Evolutionary conservation across 2,113 vertebrate genomes (phyloP).

Genomic region (Rissa tridactyla): DNA sequence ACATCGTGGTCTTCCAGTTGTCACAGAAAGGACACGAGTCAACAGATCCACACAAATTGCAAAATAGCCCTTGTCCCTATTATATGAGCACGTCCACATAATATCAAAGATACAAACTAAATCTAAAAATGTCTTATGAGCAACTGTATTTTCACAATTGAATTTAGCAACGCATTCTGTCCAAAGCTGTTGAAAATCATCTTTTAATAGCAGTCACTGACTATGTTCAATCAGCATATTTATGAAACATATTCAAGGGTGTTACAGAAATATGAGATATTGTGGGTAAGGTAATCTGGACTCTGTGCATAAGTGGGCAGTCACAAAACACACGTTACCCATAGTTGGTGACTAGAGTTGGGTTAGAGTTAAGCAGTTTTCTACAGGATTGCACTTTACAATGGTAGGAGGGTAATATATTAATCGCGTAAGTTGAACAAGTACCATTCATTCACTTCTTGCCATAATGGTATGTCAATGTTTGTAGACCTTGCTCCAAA

Average conservation of each 20-base stretch:
- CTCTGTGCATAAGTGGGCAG: not conserved
- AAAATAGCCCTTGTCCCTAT: not conserved
- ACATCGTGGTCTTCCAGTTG: not conserved
- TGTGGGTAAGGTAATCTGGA: not conserved
- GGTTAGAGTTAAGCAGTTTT: not conserved
- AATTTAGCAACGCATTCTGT: not conserved
- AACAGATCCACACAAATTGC: not conserved
- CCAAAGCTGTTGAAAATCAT: not conserved
- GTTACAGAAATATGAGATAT: conserved; percentile 9
- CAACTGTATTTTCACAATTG: not conserved
- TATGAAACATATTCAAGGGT: not conserved
- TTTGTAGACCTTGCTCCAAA: not conserved
- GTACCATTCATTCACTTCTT: not conserved
- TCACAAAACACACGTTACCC: not conserved
- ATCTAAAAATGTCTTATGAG: not conserved
- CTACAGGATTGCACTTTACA: not conserved
- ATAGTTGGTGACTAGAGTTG: not conserved
- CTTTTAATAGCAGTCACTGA: not conserved
- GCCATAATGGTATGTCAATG: not conserved
- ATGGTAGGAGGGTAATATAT: not conserved
- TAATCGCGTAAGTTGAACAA: not conserved
- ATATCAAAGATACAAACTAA: not conserved
- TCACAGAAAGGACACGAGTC: not conserved
- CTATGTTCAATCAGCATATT: not conserved
- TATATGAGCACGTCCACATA: not conserved